phyloP scores from a whole-genome alignment of 2,888 invertebrate genomes.

The Leptopilina myrica region DNA sequence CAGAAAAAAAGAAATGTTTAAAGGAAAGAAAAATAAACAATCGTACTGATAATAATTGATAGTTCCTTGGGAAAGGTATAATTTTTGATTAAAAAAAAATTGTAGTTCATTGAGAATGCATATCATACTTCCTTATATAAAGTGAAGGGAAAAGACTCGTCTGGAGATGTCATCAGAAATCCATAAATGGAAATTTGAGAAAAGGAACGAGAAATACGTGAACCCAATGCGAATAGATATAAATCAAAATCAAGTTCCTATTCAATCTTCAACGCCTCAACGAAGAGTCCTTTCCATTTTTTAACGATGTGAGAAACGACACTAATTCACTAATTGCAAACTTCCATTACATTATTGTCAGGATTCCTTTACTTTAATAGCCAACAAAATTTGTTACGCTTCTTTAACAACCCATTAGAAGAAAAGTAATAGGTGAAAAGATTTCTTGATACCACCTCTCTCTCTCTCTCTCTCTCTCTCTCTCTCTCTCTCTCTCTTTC shows the following conservation, averaged over 20 bases:
- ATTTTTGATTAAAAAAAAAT: background rate
- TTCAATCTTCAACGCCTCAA: conserved; percentile 54
- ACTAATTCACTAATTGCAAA: conserved; percentile 17
- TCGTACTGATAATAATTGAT: too few relatives aligned
- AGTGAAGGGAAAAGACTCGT: conserved; percentile 7
- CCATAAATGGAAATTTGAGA: conserved; percentile 53
- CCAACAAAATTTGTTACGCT: too few relatives aligned
- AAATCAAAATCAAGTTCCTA: conserved; percentile 61
- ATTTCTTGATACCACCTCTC: too few relatives aligned
- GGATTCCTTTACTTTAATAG: background rate
- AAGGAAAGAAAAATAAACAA: too few relatives aligned
- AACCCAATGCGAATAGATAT: conserved; percentile 56
- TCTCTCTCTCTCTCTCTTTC: too few relatives aligned
- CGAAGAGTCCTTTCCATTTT: background rate
- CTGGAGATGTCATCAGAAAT: conserved; percentile 48
- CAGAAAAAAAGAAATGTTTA: too few relatives aligned
- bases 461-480: too few relatives aligned
- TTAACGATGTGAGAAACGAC: conserved; percentile 19
- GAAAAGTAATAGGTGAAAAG: too few relatives aligned
- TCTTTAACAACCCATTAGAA: too few relatives aligned
- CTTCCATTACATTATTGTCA: background rate
- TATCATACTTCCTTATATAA: conserved; percentile 8
- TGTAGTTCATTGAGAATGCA: conserved; percentile 10
- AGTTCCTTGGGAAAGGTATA: too few relatives aligned
- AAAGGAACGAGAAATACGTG: conserved; percentile 48